Percentiles rank a stretch among this genome's conserved stretches.
Conservation (phyloP, 2,888 invertebrate species). For the Alentia gelatinosa region DNA sequence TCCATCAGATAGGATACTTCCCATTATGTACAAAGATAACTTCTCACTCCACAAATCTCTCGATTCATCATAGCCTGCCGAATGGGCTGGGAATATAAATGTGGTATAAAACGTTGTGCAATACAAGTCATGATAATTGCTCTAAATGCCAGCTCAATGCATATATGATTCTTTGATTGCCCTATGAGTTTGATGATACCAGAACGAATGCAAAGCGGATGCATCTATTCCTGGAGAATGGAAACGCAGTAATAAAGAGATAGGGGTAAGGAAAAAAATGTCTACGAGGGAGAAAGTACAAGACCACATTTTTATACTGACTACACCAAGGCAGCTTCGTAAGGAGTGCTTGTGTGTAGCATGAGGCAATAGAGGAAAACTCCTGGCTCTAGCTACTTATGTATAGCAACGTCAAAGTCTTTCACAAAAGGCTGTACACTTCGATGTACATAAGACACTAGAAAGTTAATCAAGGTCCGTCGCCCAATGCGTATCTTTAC, state of each 20-base stretch:
- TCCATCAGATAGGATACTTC: background rate
- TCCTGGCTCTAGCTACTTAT: conserved; percentile 3
- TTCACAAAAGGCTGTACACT: conserved; percentile 14
- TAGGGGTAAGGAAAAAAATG: background rate
- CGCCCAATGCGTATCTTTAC: too few species aligned
- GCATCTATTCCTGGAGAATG: too few species aligned
- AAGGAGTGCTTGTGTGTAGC: background rate
- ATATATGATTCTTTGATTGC: background rate
- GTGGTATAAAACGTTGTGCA: background rate
- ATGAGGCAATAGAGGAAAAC: background rate
- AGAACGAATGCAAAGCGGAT: background rate
- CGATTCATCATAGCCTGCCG: background rate
- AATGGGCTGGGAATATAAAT: background rate
- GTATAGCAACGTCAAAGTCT: background rate
- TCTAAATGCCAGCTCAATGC: background rate
- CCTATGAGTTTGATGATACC: background rate
- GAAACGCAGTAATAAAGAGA: background rate
- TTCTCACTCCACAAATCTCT: conserved; percentile 10
- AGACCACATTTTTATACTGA: background rate
- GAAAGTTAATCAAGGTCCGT: background rate
- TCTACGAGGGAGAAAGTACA: background rate
- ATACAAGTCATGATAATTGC: background rate
- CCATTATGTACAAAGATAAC: background rate
- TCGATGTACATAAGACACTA: conserved; percentile 32
- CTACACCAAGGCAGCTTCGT: background rate